Percentiles rank a stretch among this genome's conserved stretches.
Conservation (phyloP, 2,888 invertebrate species). For the Megalurothrips usitatus region DNA sequence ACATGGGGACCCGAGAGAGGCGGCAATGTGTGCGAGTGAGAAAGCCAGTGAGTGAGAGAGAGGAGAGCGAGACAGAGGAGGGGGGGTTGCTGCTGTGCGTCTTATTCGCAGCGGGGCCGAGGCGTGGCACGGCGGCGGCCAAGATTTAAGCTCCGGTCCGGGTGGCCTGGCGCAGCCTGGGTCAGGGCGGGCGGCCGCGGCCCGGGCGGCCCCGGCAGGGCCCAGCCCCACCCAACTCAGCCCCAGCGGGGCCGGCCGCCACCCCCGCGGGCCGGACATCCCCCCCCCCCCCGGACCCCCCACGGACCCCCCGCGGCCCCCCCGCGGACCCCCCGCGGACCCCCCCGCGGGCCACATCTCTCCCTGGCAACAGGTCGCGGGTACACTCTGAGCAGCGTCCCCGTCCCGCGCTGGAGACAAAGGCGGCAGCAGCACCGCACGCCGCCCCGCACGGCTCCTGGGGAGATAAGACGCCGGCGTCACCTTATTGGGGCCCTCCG, state of each 20-base stretch:
- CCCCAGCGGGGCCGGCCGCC: not conserved
- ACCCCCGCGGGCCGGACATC: not conserved
- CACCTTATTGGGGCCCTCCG: not conserved
- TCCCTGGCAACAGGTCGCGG: slow-evolving; percentile 2
- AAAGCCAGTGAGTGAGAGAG: too few species aligned
- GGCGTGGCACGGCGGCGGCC: too few species aligned
- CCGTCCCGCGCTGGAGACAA: not conserved
- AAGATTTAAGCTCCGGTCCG: not conserved
- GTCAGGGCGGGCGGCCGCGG: not conserved
- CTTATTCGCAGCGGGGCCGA: too few species aligned
- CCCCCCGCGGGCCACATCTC: too few species aligned
- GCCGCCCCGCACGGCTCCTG: not conserved
- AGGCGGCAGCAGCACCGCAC: not conserved
- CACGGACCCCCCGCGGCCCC: not conserved
- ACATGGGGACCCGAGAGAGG: too few species aligned
- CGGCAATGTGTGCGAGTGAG: too few species aligned
- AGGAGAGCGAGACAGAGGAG: too few species aligned
- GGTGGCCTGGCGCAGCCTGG: not conserved
- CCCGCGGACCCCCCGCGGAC: not conserved
- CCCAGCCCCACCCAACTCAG: not conserved
- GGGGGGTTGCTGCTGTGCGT: too few species aligned
- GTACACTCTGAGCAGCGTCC: slow-evolving; percentile 7
- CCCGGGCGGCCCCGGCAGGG: not conserved
- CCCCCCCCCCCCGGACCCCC: not conserved
- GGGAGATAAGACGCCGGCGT: not conserved